These are phyloP conservation scores for Zaprionus tsacasi DNA, from an alignment of 1,140 invertebrate genomes.

Conservation along the genomic window DNA sequence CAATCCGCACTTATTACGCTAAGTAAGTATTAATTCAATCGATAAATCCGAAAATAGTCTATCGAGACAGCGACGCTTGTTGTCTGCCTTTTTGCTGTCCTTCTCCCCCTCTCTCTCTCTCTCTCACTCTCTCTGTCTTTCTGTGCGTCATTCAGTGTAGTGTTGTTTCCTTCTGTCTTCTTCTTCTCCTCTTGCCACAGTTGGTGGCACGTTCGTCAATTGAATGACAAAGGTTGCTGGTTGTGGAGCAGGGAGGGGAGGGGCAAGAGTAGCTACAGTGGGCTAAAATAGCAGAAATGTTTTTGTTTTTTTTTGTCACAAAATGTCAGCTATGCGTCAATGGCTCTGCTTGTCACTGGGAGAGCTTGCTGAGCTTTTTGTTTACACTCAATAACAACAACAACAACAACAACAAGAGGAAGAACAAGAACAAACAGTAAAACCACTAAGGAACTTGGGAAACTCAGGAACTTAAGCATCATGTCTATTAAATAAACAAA, in stretches of 20 bases:
- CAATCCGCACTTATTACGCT: constrained; percentile 14
- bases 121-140: not conserved
- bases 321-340: constrained; percentile 59
- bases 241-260: not conserved
- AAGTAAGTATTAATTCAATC: constrained; percentile 57
- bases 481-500: constrained; percentile 67
- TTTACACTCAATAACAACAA: constrained; percentile 54
- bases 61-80: not conserved
- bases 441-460: constrained; percentile 13
- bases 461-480: constrained; percentile 39
- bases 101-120: not conserved
- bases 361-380: constrained; percentile 25
- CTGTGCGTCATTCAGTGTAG: constrained; percentile 19
- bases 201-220: constrained; percentile 13
- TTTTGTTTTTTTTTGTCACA: constrained; percentile 21
- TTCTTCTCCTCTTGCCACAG: not conserved
- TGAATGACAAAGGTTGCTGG: constrained; percentile 27
- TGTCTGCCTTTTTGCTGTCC: not conserved
- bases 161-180: constrained; percentile 1
- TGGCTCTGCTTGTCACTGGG: constrained; percentile 16
- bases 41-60: constrained; percentile 75
- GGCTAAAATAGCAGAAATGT: not conserved
- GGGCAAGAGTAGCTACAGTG: not conserved
- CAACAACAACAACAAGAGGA: constrained; percentile 38
- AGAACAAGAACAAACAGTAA: not conserved